Conservation (phyloP, 2,888 invertebrate species). For the Anthrax anthrax region DNA sequence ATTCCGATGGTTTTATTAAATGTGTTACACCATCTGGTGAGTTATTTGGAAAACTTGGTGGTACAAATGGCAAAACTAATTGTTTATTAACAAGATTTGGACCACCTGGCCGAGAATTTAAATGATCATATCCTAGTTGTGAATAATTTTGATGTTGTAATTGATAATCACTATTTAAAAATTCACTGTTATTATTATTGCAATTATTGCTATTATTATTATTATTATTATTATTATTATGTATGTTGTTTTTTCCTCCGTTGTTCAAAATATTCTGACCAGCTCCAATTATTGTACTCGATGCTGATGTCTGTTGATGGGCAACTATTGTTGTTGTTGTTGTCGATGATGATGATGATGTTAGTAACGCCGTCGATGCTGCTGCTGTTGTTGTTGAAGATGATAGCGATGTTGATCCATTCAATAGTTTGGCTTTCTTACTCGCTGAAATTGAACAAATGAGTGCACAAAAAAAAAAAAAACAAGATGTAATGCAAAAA, state of each 20-base stretch:
- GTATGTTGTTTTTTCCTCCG: conserved; percentile 13
- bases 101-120: conserved; percentile 25
- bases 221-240: background rate
- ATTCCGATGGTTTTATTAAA: conserved; percentile 85
- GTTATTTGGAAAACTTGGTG: conserved; percentile 70
- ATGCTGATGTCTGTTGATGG: conserved; percentile 6
- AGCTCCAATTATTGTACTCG: background rate
- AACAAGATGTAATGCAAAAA: background rate
- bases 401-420: conserved; percentile 23
- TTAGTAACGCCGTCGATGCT: background rate
- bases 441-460: conserved; percentile 35
- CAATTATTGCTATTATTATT: conserved; percentile 2
- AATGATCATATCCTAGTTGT: conserved; percentile 15
- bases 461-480: background rate
- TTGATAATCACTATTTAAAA: conserved; percentile 25
- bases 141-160: conserved; percentile 28
- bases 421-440: conserved; percentile 37
- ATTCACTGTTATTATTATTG: conserved; percentile 5
- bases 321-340: conserved; percentile 7
- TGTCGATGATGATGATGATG: conserved; percentile 12
- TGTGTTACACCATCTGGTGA: conserved; percentile 58
- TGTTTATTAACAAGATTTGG: conserved; percentile 71
- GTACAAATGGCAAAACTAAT: conserved; percentile 76
- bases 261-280: conserved; percentile 5
- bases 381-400: conserved; percentile 13